A percentile compares a stretch with the other conserved stretches of the same genome.
phyloP scores from a whole-genome alignment of 1,140 invertebrate genomes.

The Delia radicum region DNA sequence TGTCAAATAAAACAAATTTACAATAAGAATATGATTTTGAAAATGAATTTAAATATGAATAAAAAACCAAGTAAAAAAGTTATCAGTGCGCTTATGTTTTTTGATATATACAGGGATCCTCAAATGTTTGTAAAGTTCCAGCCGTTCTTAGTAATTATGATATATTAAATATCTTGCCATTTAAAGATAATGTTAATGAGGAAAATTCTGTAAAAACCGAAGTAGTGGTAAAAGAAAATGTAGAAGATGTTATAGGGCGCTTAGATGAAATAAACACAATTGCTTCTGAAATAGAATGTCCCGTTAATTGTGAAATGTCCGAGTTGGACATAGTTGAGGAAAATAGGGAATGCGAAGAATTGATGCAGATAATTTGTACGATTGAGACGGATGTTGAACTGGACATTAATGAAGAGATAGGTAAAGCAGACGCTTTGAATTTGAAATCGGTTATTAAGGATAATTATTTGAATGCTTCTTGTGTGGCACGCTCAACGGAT shows the following conservation, averaged over 20 bases:
- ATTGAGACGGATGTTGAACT: not conserved
- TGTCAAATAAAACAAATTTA: not conserved
- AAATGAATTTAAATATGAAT: constrained; percentile 32
- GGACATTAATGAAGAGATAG: not conserved
- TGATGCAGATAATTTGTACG: not conserved
- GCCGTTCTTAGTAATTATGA: no score
- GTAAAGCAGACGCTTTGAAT: not conserved
- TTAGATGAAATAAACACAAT: not conserved
- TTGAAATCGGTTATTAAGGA: not conserved
- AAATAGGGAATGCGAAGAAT: not conserved
- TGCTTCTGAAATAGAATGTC: not conserved
- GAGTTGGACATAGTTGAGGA: not conserved
- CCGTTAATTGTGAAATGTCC: not conserved
- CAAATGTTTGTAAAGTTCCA: not conserved
- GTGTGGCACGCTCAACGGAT: not conserved
- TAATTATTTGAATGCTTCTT: not conserved
- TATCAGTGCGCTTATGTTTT: not conserved
- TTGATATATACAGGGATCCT: not conserved
- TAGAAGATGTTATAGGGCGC: not conserved
- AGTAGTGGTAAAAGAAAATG: no score
- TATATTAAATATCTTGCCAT: no score
- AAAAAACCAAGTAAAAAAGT: not conserved
- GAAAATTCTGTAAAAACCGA: not conserved
- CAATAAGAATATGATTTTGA: constrained; percentile 11
- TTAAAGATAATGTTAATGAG: not conserved